A percentile compares a stretch with the other conserved stretches of the same genome.
Evolutionary conservation across 2,113 vertebrate genomes (phyloP).

Genomic region (Tylochromis polylepis): DNA sequence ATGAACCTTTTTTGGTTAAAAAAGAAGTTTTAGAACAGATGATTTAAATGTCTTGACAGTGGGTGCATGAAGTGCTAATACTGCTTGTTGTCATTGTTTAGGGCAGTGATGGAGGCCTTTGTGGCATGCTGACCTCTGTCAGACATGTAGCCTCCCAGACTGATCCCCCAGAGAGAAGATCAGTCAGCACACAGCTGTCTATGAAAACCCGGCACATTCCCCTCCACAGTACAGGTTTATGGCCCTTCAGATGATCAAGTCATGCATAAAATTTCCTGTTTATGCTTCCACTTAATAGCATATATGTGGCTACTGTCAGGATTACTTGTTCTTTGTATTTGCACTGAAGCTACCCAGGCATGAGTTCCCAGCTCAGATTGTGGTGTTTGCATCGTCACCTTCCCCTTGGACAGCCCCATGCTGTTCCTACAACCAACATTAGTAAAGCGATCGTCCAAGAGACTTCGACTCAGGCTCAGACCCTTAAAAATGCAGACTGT

Average conservation of each 20-base stretch:
- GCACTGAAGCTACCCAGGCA: not conserved
- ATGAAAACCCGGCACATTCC: not conserved
- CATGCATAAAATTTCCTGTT: not conserved
- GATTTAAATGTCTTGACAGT: not conserved
- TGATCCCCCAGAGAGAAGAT: not conserved
- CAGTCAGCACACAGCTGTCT: not conserved
- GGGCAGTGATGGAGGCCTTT: not conserved
- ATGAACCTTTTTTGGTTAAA: not conserved
- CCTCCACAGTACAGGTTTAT: not conserved
- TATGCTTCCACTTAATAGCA: not conserved
- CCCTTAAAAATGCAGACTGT: not conserved
- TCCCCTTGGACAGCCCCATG: not conserved
- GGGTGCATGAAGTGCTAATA: not conserved
- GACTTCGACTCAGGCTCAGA: not conserved
- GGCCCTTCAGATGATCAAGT: not conserved
- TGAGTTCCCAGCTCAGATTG: not conserved
- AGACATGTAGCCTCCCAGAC: slow-evolving; percentile 3
- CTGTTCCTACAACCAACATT: slow-evolving; percentile 6
- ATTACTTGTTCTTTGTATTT: not conserved
- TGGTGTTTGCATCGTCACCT: not conserved
- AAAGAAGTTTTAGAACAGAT: not conserved
- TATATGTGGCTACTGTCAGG: not conserved
- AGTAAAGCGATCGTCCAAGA: not conserved
- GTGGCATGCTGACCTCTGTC: not conserved
- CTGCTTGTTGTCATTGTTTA: not conserved